Evolutionary conservation across 2,113 vertebrate species (phyloP), one percentile per base, ranked within the genome.

Genomic region (Loxodonta africana): DNA sequence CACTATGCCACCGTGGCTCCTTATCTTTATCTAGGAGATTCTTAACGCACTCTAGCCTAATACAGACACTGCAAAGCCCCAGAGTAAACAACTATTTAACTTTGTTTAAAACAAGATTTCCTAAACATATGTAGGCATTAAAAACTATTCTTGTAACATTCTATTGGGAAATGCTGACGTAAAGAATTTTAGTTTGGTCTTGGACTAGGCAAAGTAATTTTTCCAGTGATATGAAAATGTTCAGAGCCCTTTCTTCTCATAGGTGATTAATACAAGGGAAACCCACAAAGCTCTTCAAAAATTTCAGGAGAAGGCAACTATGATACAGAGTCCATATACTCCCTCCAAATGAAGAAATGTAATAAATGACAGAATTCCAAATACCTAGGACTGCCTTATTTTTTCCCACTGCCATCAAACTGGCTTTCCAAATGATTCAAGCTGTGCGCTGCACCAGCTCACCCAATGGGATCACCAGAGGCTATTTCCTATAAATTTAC

Each of bases 181-280:
- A 37, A 1, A 82, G 9, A 63, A 65, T 76, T 80, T 85, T 90
- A 69, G 28, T 76, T 85, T 71, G n/a, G 63, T 28, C n/a, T 94
- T 57, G 8, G 30, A 63, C 44, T 78, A 83, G 81, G 83, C 80
- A 60, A 65, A 77, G 8, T 12, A 17, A 73, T 88, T 4, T 90
- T 62, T 81, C 82, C 65, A 67, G 26, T n/a, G 41, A 57, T 17
- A 85, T 44, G 6, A 86, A 69, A 76, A 83, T 60, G 90, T 21
- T 25, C 57, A 92, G 63, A 21, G n/a, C 20, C 60, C 63, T 92
- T 93, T 73, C 3, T 85, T 86, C 88, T 91, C 28, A 30, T 57
- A 48, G 74, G 65, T 93, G 51, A 91, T 94, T 83, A 90, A 77
- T 71, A 53, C 12, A 83, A 89, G 21, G 11, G 53, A 91, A 83